These are phyloP conservation scores for Electrophaes corylata DNA, from an alignment of 2,888 invertebrate genomes.

Conservation along the genomic window DNA sequence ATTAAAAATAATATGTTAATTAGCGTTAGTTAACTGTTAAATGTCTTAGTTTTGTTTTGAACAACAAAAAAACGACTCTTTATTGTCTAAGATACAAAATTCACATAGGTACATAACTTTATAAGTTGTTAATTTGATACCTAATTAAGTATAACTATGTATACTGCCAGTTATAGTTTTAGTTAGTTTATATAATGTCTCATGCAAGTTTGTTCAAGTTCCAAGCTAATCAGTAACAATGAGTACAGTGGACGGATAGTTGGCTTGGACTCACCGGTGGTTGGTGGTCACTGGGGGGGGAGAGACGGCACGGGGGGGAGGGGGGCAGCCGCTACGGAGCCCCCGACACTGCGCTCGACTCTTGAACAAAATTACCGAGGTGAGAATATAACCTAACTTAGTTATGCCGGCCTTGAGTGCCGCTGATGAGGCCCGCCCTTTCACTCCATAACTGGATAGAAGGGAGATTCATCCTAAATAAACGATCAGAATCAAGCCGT, in stretches of 20 bases:
- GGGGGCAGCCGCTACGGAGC: slow-evolving; percentile 68
- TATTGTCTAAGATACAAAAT: too few relatives aligned
- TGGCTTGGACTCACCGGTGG: slow-evolving; percentile 64
- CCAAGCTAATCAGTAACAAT: slow-evolving; percentile 57
- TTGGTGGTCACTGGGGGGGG: slow-evolving; percentile 57
- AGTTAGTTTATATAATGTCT: not conserved
- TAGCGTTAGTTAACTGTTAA: too few relatives aligned
- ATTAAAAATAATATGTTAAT: too few relatives aligned
- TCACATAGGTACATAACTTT: too few relatives aligned
- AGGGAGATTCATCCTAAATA: too few relatives aligned
- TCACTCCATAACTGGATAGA: slow-evolving; percentile 2
- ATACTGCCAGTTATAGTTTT: not conserved
- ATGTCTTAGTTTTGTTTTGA: too few relatives aligned
- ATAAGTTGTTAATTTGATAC: too few relatives aligned
- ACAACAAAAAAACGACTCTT: too few relatives aligned
- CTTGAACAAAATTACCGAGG: slow-evolving; percentile 80
- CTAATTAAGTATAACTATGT: too few relatives aligned
- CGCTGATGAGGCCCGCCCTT: slow-evolving; percentile 17
- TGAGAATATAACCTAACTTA: slow-evolving; percentile 47
- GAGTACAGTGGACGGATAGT: slow-evolving; percentile 37
- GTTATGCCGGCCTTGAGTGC: slow-evolving; percentile 14
- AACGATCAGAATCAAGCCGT: too few relatives aligned
- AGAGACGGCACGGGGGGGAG: slow-evolving; percentile 49
- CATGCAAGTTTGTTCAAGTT: slow-evolving; percentile 63
- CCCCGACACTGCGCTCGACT: slow-evolving; percentile 72